These are phyloP conservation scores for Sitta europaea DNA, from an alignment of 2,113 vertebrate species.

Conservation along the genomic window DNA sequence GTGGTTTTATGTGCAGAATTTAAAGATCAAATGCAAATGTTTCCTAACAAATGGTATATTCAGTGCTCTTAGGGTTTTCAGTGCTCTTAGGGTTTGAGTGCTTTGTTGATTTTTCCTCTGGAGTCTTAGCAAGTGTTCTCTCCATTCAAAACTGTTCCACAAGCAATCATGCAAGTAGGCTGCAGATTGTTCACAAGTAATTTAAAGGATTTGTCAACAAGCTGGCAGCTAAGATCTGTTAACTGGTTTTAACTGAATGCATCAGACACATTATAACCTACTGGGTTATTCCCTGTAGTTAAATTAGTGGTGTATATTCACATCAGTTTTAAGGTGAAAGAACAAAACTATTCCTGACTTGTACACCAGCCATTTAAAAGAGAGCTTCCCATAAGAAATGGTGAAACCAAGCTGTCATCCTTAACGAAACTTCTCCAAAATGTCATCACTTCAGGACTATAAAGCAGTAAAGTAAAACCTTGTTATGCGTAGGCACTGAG, in stretches of 20 bases:
- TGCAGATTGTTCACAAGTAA: not conserved
- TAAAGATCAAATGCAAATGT: not conserved
- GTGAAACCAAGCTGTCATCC: not conserved
- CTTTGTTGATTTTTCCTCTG: not conserved
- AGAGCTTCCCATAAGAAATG: not conserved
- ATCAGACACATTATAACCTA: not conserved
- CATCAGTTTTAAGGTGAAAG: not conserved
- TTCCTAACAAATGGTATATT: not conserved
- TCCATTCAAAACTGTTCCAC: not conserved
- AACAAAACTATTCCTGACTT: not conserved
- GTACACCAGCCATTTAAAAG: not conserved
- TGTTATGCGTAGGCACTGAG: not conserved
- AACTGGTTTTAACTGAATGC: not conserved
- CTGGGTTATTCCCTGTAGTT: rapidly evolving
- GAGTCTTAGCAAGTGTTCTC: not conserved
- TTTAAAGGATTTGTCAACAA: not conserved
- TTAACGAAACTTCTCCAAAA: not conserved
- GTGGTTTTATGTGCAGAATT: not conserved
- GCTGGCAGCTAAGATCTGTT: not conserved
- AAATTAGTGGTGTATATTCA: not conserved
- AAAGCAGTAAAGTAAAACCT: not conserved
- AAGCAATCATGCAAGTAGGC: not conserved
- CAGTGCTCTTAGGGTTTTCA: not conserved
- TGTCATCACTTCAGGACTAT: not conserved
- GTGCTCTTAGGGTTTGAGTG: not conserved